Evolutionary conservation across 2,888 invertebrate species (phyloP).

Genomic region (Protonemura montana): DNA sequence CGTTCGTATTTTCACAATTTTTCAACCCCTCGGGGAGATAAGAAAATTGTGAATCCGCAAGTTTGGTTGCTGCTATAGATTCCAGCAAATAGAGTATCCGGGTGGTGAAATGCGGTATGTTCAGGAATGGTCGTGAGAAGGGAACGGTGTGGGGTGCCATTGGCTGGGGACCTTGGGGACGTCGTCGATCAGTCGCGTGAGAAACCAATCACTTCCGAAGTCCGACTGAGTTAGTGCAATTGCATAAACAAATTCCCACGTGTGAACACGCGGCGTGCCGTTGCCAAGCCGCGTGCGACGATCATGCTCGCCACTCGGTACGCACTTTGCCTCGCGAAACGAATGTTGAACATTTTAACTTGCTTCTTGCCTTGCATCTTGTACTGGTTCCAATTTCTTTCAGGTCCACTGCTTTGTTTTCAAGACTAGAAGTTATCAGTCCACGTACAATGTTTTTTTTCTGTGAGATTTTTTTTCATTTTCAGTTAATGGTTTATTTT

Average conservation of each 20-base stretch:
- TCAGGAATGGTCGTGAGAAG: constrained; percentile 48
- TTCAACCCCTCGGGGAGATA: background rate
- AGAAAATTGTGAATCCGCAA: constrained; percentile 18
- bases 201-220: constrained; percentile 70
- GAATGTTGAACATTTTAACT: background rate
- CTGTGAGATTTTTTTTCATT: too few species aligned
- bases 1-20: background rate
- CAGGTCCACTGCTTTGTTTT: too few species aligned
- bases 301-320: background rate
- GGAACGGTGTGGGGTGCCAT: constrained; percentile 51
- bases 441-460: too few species aligned
- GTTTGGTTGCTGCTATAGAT: background rate
- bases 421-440: too few species aligned
- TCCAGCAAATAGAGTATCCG: background rate
- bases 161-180: constrained; percentile 51
- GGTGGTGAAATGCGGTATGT: background rate
- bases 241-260: background rate
- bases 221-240: constrained; percentile 61
- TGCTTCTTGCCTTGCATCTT: background rate
- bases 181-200: constrained; percentile 61
- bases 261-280: constrained; percentile 30
- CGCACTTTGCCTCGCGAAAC: background rate
- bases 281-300: background rate
- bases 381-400: too few species aligned
- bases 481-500: too few species aligned